Conservation (phyloP, 1,140 invertebrate species). For the Megalonaias nervosa region DNA sequence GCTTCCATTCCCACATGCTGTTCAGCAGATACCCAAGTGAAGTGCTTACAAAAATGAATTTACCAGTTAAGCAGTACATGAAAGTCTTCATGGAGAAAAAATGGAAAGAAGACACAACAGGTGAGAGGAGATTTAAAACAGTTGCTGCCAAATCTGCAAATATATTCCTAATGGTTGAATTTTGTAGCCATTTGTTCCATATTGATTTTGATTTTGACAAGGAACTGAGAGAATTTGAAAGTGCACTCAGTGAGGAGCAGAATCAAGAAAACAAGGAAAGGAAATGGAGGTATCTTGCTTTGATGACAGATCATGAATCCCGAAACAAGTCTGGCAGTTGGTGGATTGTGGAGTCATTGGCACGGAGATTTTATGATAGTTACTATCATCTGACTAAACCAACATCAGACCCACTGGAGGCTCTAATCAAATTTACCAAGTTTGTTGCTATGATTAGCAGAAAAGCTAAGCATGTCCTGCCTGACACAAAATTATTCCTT, state of each 20-base stretch:
- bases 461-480: conserved; percentile 33
- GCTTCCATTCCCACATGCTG: conserved; percentile 4
- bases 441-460: conserved; percentile 36
- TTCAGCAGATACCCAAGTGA: background rate
- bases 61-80: too few relatives aligned
- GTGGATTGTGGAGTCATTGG: conserved; percentile 30
- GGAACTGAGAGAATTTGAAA: too few relatives aligned
- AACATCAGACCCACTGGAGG: conserved; percentile 42
- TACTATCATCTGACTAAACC: conserved; percentile 26
- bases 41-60: too few relatives aligned
- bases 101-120: conserved; percentile 8
- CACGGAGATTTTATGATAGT: conserved; percentile 45
- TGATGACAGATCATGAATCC: too few relatives aligned
- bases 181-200: conserved; percentile 17
- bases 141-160: too few relatives aligned
- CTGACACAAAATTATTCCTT: conserved; percentile 36
- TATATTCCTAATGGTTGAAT: conserved; percentile 13
- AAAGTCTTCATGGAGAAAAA: conserved; percentile 8
- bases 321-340: background rate
- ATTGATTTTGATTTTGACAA: too few relatives aligned
- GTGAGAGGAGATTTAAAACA: background rate
- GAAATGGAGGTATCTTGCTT: too few relatives aligned
- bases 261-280: too few relatives aligned
- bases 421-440: conserved; percentile 53
- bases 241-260: too few relatives aligned